Evolutionary conservation across 2,113 vertebrate genomes (phyloP), one percentile per base, ranked within the genome.

Genomic region (Campylomormyrus numenius): DNA sequence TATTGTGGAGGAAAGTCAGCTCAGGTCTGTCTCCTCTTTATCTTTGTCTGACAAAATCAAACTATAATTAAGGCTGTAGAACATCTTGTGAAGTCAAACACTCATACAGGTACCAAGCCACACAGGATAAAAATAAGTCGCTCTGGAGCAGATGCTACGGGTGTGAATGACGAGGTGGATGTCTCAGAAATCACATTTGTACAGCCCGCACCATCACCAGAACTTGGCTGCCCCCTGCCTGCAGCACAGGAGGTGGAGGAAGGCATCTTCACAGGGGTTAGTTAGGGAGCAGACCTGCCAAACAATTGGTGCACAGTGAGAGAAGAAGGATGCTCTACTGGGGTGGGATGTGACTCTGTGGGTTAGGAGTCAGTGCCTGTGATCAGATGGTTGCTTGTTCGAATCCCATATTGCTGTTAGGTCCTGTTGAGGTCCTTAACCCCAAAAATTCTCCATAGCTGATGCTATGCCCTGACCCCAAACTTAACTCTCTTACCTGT

Each of bases 51-150:
- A 85, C 39, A 85, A 48, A 85, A 85, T 85, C 83, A 85, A 85
- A 85, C 8, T 48, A 48, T 85, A 85, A 85, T 48, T 85, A 85
- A 85, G 83, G 83, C 45, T 85, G 83, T 85, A 46, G 42, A 85
- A 46, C 45, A 24, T 85, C 42, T 85, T 24, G 45, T 48, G 45
- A 48, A 85, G 39, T 85, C 83, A 85, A 45, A 48, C 45, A 46
- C 35, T 85, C 42, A 48, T 46, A n/a, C n/a, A n/a, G n/a, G n/a
- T n/a, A 85, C 83, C 31, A 42, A 85, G 83, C 24, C 8, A 85
- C 42, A 48, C 35, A 48, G 83, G 48, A 85, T 48, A 24, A 85
- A 48, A 85, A 85, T 6, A 49, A 85, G 39, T 9, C 45, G 19
- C 80, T 8, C 70, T 7, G 70, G 70, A 77, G 15, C 74, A 39